Percentiles rank a stretch among this genome's conserved stretches.
These are phyloP conservation scores for Sebastes cheni DNA, from an alignment of 2,797 vertebrate genomes.

Conservation along the genomic window DNA sequence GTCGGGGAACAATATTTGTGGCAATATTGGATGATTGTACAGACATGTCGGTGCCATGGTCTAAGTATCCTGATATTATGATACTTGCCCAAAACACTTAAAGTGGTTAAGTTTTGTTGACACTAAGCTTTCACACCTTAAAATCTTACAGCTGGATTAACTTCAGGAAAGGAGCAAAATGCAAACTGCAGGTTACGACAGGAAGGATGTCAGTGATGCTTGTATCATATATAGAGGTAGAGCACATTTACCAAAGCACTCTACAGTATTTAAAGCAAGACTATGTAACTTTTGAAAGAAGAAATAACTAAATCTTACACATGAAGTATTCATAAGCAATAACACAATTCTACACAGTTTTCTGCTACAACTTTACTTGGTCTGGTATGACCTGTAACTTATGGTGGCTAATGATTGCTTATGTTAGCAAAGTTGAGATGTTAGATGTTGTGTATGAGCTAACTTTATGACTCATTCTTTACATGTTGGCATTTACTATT, in stretches of 20 bases:
- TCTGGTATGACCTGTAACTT: not conserved
- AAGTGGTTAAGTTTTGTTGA: not conserved
- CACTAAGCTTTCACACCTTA: not conserved
- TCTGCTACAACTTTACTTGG: not conserved
- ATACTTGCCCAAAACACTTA: not conserved
- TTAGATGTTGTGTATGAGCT: no score
- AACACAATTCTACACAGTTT: not conserved
- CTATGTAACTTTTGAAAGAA: not conserved
- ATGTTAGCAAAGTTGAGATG: no score
- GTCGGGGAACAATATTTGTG: not conserved
- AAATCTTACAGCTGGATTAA: not conserved
- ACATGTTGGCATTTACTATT: no score
- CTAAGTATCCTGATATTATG: not conserved
- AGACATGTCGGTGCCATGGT: not conserved
- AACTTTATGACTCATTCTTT: no score
- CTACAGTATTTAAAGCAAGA: not conserved
- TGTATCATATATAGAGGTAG: not conserved
- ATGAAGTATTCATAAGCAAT: not conserved
- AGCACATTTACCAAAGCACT: not conserved
- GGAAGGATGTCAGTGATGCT: not conserved
- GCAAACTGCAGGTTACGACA: not conserved
- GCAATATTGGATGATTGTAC: not conserved
- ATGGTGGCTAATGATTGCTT: not conserved
- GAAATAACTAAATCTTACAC: not conserved
- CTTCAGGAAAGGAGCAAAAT: not conserved